Percentiles rank a stretch among this genome's conserved stretches.
Conservation (phyloP, 2,797 vertebrate genomes). For the Staurois parvus region DNA sequence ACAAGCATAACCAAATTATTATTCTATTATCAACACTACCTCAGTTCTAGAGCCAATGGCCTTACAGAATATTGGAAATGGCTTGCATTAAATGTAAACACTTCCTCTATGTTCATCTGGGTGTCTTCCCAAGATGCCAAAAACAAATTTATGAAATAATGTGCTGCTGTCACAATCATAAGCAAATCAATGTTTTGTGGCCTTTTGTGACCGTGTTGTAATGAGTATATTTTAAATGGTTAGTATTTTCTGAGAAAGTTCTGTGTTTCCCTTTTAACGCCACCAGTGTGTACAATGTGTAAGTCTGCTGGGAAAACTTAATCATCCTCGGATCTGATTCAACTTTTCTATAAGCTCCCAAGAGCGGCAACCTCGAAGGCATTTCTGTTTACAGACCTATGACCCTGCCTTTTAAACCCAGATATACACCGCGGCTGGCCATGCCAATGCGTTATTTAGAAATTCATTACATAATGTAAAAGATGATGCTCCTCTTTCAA, state of each 20-base stretch:
- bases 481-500: not conserved
- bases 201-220: too few species aligned
- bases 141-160: too few species aligned
- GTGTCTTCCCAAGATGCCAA: too few species aligned
- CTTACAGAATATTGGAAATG: too few species aligned
- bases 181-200: too few species aligned
- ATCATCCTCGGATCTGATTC: conserved; percentile 5
- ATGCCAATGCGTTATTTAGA: not conserved
- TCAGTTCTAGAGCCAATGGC: too few species aligned
- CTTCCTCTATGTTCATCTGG: too few species aligned
- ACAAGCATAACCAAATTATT: too few species aligned
- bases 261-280: not conserved
- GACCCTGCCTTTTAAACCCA: not conserved
- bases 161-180: too few species aligned
- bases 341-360: not conserved
- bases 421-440: not conserved
- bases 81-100: too few species aligned
- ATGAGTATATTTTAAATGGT: not conserved
- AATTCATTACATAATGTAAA: conserved; percentile 17
- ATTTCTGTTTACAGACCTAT: not conserved
- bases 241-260: not conserved
- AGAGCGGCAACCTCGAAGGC: not conserved
- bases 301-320: not conserved
- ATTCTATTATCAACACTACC: too few species aligned
- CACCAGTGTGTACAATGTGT: not conserved